Evolutionary conservation across 2,888 invertebrate species (phyloP), one percentile per base, ranked within the genome.

Genomic region (Cantharis rufa): DNA sequence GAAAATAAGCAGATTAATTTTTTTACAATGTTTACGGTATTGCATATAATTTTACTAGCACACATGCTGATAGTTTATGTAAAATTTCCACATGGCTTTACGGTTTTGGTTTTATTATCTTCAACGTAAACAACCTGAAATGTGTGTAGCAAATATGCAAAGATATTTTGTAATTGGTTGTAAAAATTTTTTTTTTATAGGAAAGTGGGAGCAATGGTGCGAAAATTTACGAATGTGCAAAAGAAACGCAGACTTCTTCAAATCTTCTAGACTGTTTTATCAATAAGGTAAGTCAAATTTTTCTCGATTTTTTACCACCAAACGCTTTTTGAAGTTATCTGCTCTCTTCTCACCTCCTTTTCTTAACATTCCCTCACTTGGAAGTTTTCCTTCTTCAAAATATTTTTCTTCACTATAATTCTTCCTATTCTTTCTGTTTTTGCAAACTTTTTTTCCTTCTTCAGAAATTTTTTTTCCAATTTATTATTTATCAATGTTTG

Each of bases 201-300:
- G 84, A 84, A 24, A 85, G 84, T 21, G 84, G 82, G 71, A 78
- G 74, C 24, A 76, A 76, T 16, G 15, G 64, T 16, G 11, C 64
- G 13, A 64, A 18, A 24, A 66, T 64, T n/a, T 71, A 62, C 11
- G 63, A 62, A 10, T 62, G 71, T 10, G 78, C 69, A 73, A 74
- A 80, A 69, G 79, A 79, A 32, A 62, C 72, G 10, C 72, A 73
- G 15, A 82, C 82, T 73, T 82, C 82, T 61, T 77, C 84, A 27
- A 83, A 84, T 18, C 79, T 86, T 48, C 78, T 86, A 66, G 86
- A 86, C 77, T 86, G 86, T 77, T 86, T 86, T 80, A 84, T 86
- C 32, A 82, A 83, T 78, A 85, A 85, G 83, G 86, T 86, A 82
- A 83, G 86, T 83, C 11, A 4, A 15, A 13, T n/a, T 24, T 24